Conservation (phyloP, 2,888 invertebrate species). For the Perithous albicinctus region DNA sequence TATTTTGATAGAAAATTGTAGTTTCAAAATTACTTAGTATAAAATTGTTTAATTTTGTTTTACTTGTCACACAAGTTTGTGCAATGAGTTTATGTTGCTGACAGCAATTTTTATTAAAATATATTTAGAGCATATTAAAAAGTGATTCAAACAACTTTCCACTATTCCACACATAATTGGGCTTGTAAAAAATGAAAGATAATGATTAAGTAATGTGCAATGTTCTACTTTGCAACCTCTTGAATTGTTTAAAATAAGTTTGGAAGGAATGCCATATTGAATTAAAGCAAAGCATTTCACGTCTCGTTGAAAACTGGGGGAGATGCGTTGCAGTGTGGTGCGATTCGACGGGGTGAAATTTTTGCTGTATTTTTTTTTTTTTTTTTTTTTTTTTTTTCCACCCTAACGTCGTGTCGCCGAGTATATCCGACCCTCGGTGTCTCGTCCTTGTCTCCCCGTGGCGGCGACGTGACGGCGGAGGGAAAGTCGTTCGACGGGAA, state of each 20-base stretch:
- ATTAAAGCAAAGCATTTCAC: background rate
- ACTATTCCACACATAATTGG: too few relatives aligned
- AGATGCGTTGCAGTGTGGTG: conserved; percentile 18
- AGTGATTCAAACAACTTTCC: too few relatives aligned
- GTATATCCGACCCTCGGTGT: conserved; percentile 35
- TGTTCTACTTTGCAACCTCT: too few relatives aligned
- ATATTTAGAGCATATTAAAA: too few relatives aligned
- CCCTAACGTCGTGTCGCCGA: conserved; percentile 36
- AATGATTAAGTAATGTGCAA: too few relatives aligned
- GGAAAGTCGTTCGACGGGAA: conserved; percentile 54
- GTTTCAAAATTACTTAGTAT: background rate
- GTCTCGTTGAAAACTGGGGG: conserved; percentile 20
- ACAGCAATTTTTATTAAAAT: too few relatives aligned
- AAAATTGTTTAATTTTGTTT: too few relatives aligned
- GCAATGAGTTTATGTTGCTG: too few relatives aligned
- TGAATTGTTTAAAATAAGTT: background rate
- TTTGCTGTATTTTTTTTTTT: too few relatives aligned
- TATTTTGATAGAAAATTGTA: background rate
- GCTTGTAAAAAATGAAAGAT: too few relatives aligned
- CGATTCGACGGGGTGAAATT: conserved; percentile 41
- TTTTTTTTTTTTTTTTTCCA: conserved; percentile 45
- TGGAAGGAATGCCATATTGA: background rate
- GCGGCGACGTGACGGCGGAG: conserved; percentile 48
- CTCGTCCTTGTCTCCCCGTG: conserved; percentile 61
- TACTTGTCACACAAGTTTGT: too few relatives aligned